Evolutionary conservation across 2,888 invertebrate species (phyloP).

Genomic region (Pyrocoelia pectoralis): DNA sequence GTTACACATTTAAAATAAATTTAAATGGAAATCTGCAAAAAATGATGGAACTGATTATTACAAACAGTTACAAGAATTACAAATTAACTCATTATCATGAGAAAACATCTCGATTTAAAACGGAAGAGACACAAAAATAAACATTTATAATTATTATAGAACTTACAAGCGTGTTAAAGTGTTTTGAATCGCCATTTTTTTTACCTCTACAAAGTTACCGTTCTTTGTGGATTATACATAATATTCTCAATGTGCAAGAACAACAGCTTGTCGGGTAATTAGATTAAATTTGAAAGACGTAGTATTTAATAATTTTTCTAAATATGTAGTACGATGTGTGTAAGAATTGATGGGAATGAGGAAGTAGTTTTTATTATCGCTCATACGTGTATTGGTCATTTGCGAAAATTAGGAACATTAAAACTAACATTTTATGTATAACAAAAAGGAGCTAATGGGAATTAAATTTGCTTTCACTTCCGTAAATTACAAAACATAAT

Average conservation of each 20-base stretch:
- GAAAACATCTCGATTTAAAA: constrained; percentile 27
- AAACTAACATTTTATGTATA: neutral
- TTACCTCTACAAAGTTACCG: constrained; percentile 23
- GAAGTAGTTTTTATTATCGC: constrained; percentile 10
- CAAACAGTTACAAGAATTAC: constrained; percentile 26
- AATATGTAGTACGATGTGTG: too few relatives aligned
- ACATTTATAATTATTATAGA: constrained; percentile 28
- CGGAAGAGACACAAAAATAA: constrained; percentile 32
- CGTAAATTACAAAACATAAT: constrained; percentile 6
- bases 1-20: constrained; percentile 21
- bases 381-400: neutral
- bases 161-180: constrained; percentile 29
- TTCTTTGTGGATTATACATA: constrained; percentile 17
- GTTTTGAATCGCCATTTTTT: constrained; percentile 24
- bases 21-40: constrained; percentile 27
- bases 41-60: constrained; percentile 31
- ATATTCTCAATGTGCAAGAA: constrained; percentile 8
- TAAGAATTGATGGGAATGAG: too few relatives aligned
- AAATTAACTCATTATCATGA: constrained; percentile 27
- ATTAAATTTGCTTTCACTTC: constrained; percentile 13
- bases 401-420: neutral
- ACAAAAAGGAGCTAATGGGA: constrained; percentile 4
- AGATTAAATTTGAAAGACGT: neutral
- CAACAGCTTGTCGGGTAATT: constrained; percentile 19
- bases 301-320: neutral